Conservation (phyloP, 2,113 vertebrate species). For the Pithys albifrons region DNA sequence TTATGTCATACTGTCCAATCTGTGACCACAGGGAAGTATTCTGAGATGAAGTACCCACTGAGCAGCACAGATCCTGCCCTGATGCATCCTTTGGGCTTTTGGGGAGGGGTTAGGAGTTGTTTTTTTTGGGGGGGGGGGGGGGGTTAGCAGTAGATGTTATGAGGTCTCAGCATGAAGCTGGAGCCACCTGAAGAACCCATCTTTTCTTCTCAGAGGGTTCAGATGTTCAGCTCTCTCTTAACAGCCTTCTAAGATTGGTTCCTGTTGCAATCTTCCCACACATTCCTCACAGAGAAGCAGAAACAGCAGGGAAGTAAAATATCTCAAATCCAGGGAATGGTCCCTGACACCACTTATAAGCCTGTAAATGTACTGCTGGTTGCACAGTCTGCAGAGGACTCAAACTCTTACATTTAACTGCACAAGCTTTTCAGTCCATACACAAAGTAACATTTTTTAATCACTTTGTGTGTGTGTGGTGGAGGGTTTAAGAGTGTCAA, state of each 20-base stretch:
- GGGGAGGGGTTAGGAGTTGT: background rate
- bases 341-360: background rate
- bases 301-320: background rate
- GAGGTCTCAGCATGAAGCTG: background rate
- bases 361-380: background rate
- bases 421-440: background rate
- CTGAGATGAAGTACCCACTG: fast-evolving
- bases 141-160: background rate
- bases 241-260: background rate
- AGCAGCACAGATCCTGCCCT: background rate
- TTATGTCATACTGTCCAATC: background rate
- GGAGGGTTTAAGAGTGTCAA: background rate
- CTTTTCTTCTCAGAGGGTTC: background rate
- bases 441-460: background rate
- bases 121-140: too few relatives aligned
- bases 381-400: background rate
- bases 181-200: background rate
- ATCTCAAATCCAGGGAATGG: background rate
- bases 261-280: background rate
- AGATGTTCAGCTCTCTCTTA: background rate
- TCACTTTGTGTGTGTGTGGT: background rate
- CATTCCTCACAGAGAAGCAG: background rate
- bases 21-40: background rate
- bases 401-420: background rate
- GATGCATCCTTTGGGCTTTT: background rate